phyloP scores from a whole-genome alignment of 2,888 invertebrate species.

The Halictus ligatus region DNA sequence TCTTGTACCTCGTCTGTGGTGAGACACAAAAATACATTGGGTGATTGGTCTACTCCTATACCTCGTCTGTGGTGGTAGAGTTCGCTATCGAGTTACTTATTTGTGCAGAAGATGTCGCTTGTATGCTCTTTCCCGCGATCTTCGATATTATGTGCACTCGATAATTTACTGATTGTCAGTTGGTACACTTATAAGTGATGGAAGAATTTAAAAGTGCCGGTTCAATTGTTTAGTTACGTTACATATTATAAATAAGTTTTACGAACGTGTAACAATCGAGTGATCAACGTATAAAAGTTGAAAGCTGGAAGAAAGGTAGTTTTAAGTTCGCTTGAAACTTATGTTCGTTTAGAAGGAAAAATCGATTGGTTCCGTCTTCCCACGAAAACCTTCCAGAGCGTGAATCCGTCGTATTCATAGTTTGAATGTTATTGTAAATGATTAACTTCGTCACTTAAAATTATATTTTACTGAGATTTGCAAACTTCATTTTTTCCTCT shows the following conservation, averaged over 20 bases:
- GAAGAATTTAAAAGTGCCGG: slow-evolving; percentile 18
- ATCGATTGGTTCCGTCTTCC: slow-evolving; percentile 7
- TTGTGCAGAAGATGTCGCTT: slow-evolving; percentile 26
- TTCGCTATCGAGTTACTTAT: neutral
- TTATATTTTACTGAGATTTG: neutral
- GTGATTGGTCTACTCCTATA: no score
- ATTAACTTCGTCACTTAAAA: neutral
- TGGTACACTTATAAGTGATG: neutral
- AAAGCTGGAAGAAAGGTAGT: neutral
- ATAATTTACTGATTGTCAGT: slow-evolving; percentile 13
- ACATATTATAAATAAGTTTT: neutral
- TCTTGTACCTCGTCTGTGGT: no score
- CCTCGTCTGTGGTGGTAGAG: no score
- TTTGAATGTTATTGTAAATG: neutral
- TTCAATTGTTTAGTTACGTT: neutral
- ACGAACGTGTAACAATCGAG: neutral
- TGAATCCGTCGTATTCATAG: neutral
- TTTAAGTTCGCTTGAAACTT: slow-evolving; percentile 2
- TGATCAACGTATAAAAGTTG: neutral
- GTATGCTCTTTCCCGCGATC: slow-evolving; percentile 8
- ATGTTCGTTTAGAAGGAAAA: slow-evolving; percentile 14
- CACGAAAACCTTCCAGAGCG: neutral
- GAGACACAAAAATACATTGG: no score
- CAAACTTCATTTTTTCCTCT: neutral
- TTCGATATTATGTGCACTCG: slow-evolving; percentile 8